phyloP scores from a whole-genome alignment of 2,113 vertebrate species.

The Chionomys nivalis region DNA sequence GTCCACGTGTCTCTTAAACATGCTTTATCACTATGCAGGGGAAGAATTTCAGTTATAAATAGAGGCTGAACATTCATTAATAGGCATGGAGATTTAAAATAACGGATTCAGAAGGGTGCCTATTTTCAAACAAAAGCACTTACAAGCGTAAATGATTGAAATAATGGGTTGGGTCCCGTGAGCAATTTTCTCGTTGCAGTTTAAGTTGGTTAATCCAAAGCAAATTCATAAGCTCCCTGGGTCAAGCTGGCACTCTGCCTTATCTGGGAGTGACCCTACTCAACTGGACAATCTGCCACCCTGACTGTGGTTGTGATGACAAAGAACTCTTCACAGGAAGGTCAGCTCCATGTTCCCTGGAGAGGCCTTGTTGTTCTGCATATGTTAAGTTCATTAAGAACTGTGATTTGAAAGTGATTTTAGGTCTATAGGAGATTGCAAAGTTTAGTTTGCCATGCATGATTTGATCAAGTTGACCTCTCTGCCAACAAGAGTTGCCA shows the following conservation, averaged over 20 bases:
- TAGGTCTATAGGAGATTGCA: not conserved
- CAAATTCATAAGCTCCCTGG: not conserved
- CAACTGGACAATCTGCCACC: not conserved
- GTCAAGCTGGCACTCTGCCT: not conserved
- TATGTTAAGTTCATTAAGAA: not conserved
- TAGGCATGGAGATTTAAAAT: not conserved
- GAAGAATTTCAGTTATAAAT: not conserved
- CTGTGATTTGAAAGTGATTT: not conserved
- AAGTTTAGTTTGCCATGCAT: fast-evolving
- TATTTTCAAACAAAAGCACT: slow-evolving; percentile 31
- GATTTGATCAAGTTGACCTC: not conserved
- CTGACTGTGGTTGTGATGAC: fast-evolving
- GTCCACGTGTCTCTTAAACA: not conserved
- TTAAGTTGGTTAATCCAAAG: slow-evolving; percentile 1
- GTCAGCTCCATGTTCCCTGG: not conserved
- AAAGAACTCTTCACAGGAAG: not conserved
- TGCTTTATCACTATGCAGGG: not conserved
- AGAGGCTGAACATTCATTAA: not conserved
- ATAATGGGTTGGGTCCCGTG: not conserved
- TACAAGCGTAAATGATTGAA: not conserved
- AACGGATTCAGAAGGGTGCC: not conserved
- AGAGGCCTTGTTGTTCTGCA: not conserved
- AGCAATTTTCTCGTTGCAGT: slow-evolving; percentile 6
- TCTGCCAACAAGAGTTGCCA: not conserved
- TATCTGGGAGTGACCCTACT: not conserved